These are phyloP conservation scores for Syngnathus typhle DNA, from an alignment of 2,113 vertebrate species.

Conservation along the genomic window DNA sequence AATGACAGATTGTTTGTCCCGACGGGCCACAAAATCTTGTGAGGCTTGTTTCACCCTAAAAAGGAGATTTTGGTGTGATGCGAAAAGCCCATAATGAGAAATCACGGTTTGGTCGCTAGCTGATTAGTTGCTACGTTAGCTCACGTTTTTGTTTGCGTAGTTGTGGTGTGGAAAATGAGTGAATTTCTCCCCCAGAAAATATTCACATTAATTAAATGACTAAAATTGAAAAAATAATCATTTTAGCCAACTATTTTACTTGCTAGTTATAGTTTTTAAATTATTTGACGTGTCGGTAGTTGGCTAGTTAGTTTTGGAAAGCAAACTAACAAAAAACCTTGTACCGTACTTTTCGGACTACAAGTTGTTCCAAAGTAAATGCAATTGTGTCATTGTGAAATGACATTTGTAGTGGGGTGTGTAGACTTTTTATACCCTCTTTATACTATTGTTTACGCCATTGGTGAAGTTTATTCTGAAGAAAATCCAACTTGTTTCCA, in stretches of 20 bases:
- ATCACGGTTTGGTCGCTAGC: neutral
- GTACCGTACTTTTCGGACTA: too few relatives aligned
- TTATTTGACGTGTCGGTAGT: too few relatives aligned
- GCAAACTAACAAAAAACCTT: neutral
- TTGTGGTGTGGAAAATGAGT: too few relatives aligned
- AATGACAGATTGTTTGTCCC: neutral
- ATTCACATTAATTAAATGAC: too few relatives aligned
- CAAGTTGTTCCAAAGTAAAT: too few relatives aligned
- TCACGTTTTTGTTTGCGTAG: too few relatives aligned
- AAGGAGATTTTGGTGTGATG: neutral
- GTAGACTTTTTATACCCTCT: neutral
- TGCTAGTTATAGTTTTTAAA: neutral
- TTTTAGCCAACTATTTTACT: neutral
- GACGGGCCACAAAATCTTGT: neutral
- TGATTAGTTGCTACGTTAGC: too few relatives aligned
- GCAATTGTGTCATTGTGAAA: too few relatives aligned
- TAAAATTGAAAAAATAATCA: neutral
- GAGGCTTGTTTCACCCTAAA: neutral
- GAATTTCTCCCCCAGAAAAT: too few relatives aligned
- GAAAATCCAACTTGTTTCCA: neutral
- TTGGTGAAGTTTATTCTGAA: neutral
- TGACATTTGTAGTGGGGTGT: neutral
- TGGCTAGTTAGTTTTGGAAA: neutral
- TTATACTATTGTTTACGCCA: neutral
- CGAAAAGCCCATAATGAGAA: neutral